Conservation (phyloP, 2,888 invertebrate genomes). For the Dryobotodes eremita region DNA sequence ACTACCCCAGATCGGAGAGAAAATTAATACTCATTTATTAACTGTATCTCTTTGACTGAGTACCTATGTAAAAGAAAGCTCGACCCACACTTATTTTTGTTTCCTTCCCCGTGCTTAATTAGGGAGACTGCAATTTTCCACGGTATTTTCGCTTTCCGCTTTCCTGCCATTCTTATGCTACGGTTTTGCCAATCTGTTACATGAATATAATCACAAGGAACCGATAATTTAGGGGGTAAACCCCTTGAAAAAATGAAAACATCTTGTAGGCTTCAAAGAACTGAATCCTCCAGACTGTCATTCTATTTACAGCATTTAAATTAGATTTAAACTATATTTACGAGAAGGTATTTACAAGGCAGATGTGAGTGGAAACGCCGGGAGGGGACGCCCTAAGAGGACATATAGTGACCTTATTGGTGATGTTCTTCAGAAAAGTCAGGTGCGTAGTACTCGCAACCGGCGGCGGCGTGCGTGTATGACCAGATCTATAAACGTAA, state of each 20-base stretch:
- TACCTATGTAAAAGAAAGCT: not conserved
- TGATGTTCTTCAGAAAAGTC: no score
- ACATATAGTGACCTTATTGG: no score
- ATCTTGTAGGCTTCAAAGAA: not conserved
- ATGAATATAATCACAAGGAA: not conserved
- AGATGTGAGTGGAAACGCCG: no score
- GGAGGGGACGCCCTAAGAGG: no score
- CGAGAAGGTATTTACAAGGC: no score
- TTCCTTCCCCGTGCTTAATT: not conserved
- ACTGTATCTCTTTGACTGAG: not conserved
- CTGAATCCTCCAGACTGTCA: not conserved
- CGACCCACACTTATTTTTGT: not conserved
- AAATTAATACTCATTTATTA: slow-evolving; percentile 22
- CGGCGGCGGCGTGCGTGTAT: no score
- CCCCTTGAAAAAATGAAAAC: slow-evolving; percentile 1
- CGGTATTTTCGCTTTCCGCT: not conserved
- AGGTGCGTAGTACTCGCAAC: no score
- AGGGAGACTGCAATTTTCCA: not conserved
- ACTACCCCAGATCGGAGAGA: not conserved
- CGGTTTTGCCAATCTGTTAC: not conserved
- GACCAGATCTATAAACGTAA: no score
- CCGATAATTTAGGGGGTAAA: not conserved
- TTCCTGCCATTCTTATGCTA: not conserved
- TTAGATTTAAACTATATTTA: not conserved
- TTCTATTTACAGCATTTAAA: not conserved